phyloP scores from a whole-genome alignment of 2,113 vertebrate genomes.

The Xenopus tropicalis region UCB_Xtro_10.0 CM004447.2:53718501-53719000 shows the following conservation, averaged over 20 bases:
- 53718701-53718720: not conserved
- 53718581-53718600: too few species aligned
- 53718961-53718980: constrained; percentile 41
- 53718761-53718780: not conserved
- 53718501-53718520: too few species aligned
- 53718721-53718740: not conserved
- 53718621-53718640: too few species aligned
- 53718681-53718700: not conserved
- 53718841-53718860: not conserved
- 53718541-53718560: too few species aligned
- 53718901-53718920: constrained; percentile 19
- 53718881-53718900: not conserved
- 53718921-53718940: constrained; percentile 10
- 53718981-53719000: constrained; percentile 38
- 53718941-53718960: constrained; percentile 22
- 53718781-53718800: not conserved
- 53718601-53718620: too few species aligned
- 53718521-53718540: too few species aligned
- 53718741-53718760: not conserved
- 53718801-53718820: not conserved
- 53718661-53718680: too few species aligned
- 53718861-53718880: not conserved
- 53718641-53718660: too few species aligned
- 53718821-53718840: not conserved
- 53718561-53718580: too few species aligned